Evolutionary conservation across 2,888 invertebrate species (phyloP), one percentile per base, ranked within the genome.

Genomic region (Mythimna lalbum): DNA sequence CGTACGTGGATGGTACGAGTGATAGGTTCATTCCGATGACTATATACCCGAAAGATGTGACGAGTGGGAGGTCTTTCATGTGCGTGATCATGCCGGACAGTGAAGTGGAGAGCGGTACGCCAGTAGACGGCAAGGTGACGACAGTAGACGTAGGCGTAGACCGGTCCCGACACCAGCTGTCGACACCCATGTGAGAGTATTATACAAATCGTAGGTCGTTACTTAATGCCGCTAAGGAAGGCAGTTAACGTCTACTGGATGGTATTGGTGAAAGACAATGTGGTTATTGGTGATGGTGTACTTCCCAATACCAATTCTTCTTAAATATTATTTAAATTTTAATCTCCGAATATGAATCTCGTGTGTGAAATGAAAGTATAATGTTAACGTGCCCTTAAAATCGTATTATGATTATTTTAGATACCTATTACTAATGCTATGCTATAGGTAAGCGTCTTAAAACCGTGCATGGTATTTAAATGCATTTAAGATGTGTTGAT

Each of bases 71-170:
- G 90, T 97, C 97, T 74, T 98, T 99, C 90, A 98, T 98, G 97
- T 99, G 98, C 93, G 98, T 99, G 81, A 98, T 99, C 77, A 98
- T 98, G 98, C 98, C 98, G 27, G 98, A 98, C 86, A 97, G 97
- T 67, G 97, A 97, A 81, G 94, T 97, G 65, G 96, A 97, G 83
- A 92, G 97, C 81, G 92, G 96, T 55, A 96, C 97, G 33, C 96
- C 96, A 0, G 96, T 97, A 73, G 97, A 97, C 72, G 96, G 96
- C 36, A 95, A 96, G 76, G 96, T 97, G 59, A 94, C 95, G 72
- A 97, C 97, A 19, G 96, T 97, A 81, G 97, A 97, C 82, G 96
- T 97, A 71, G 96, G 97, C 79, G 90, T 96, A 71, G 96, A 96
- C 83, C 92, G 96, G 57, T 96, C 94, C 5, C 92, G 92, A 78